A percentile compares a stretch with the other conserved stretches of the same genome.
These are phyloP conservation scores for Ophonus ardosiacus DNA, from an alignment of 2,888 invertebrate species.

Conservation along the genomic window DNA sequence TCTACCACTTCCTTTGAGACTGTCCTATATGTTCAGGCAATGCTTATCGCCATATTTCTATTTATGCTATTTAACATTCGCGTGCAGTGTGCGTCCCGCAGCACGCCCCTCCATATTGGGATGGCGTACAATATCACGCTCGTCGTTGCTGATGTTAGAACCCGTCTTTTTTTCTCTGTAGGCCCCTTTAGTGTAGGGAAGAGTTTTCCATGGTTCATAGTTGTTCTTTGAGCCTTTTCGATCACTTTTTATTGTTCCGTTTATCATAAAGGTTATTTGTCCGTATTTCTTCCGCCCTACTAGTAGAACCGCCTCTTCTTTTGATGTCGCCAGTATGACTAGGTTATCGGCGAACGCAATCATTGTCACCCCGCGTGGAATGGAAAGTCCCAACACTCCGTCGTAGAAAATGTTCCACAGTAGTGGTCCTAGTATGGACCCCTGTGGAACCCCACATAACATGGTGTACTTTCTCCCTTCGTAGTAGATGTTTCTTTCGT, in stretches of 20 bases:
- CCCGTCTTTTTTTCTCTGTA: too few species aligned
- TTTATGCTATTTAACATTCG: neutral
- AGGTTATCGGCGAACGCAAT: conserved; percentile 21
- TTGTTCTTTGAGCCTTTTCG: too few species aligned
- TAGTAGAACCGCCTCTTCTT: conserved; percentile 14
- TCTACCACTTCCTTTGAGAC: conserved; percentile 4
- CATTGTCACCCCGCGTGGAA: neutral
- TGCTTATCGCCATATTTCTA: neutral
- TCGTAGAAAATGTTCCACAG: conserved; percentile 30
- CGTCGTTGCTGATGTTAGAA: too few species aligned
- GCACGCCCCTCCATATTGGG: too few species aligned
- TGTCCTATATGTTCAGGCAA: neutral
- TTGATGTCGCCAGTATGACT: neutral
- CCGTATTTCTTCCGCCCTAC: too few species aligned
- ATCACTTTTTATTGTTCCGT: too few species aligned
- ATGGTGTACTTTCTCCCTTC: neutral
- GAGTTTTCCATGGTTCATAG: too few species aligned
- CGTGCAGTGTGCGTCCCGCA: neutral
- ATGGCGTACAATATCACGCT: too few species aligned
- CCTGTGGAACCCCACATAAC: conserved; percentile 28
- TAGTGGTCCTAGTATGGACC: conserved; percentile 4
- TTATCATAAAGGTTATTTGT: too few species aligned
- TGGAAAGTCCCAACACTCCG: neutral
- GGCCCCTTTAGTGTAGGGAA: too few species aligned
- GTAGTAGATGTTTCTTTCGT: neutral